Base-by-base conservation (phyloP, 2,113 vertebrate species). In the Tilapia sparmanii region DNA sequence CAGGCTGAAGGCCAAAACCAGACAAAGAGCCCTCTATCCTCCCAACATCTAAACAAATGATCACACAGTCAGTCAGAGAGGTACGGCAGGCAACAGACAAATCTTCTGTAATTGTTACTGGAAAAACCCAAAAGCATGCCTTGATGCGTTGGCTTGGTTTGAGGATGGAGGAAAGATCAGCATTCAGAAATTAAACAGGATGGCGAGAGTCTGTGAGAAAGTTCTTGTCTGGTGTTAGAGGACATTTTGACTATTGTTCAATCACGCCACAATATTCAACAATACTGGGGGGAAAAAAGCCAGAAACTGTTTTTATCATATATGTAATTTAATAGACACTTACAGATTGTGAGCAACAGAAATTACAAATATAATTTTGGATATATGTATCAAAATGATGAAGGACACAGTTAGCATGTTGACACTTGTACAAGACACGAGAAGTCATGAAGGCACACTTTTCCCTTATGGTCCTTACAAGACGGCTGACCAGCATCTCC, bases 381-480 rank as follows among this genome's bases (percentile, higher is more conserved):
- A 87, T 24, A 78, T 11, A 54, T 85, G 57, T 78, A 81, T 84
- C n/a, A 89, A 82, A 90, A 85, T 35, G 15, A 80, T 84, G 52
- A 90, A 73, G 53, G 68, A 85, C 40, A 81, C n/a, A 4, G 78
- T 61, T 45, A 38, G 63, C 7, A 86, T 93, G 68, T 53, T 55
- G 33, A 76, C 78, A 85, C 38, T 54, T 84, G 80, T 61, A 87
- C 52, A 84, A 85, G 57, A 91, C 83, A 87, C 22, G 42, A 38
- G 80, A 81, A 90, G 91, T 89, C 86, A 88, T 86, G 66, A 93
- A 93, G 93, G 93, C 90, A 94, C 93, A 87, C 89, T 68, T 84
- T 54, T 80, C 38, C 79, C 59, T 35, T 50, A 68, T 68, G 59
- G 19, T 83, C 84, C 80, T 66, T 59, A 82, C 57, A 80, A 90